Evolutionary conservation across 2,797 vertebrate genomes (phyloP), one percentile per base, ranked within the genome.

Genomic region (Anabas testudineus): DNA sequence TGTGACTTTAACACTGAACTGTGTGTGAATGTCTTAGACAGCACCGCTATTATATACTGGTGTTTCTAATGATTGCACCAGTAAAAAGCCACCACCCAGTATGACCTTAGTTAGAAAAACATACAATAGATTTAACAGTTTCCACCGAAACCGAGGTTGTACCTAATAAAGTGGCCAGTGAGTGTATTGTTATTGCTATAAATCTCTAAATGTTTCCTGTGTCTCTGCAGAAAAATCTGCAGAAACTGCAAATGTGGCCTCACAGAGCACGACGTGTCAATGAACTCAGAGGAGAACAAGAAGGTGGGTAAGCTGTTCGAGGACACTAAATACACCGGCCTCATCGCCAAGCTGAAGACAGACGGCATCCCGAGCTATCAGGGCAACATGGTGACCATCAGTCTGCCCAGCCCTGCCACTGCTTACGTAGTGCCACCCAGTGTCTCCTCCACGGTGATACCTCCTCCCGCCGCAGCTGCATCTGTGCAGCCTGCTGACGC

Each of bases 251-350:
- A 98, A 78, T 99, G 98, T 61, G 96, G 97, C 18, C 93, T 97
- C 53, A 88, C 97, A 39, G 98, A 99, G 42, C 98, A 99, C 18
- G 95, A 99, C 45, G 93, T 99, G 78, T 91, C 93, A 19, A 94
- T 97, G 80, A 93, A 94, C 85, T 95, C 88, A 0, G 97, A 98
- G 86, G 96, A 99, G 69, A 95, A 97, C 87, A 93, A 95, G 85
- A 99, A 98, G 93, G 97, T 99, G 54, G 98, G 98, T 16, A 96
- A 94, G 65, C 95, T 99, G 72, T 96, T 99, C 46, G 97, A 98
- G 84, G 98, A 99, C 83, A 99, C 98, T 16, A 99, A 99, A 79
- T 99, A 99, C 85, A 97, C 96, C 0, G 94, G 96, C 15, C 94
- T 99, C 58, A 97, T 99, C 36, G 97, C 96, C 84, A 99, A 98